These are phyloP conservation scores for Drosophila subobscura DNA, from an alignment of 1,140 invertebrate genomes.

Conservation along the genomic window DNA sequence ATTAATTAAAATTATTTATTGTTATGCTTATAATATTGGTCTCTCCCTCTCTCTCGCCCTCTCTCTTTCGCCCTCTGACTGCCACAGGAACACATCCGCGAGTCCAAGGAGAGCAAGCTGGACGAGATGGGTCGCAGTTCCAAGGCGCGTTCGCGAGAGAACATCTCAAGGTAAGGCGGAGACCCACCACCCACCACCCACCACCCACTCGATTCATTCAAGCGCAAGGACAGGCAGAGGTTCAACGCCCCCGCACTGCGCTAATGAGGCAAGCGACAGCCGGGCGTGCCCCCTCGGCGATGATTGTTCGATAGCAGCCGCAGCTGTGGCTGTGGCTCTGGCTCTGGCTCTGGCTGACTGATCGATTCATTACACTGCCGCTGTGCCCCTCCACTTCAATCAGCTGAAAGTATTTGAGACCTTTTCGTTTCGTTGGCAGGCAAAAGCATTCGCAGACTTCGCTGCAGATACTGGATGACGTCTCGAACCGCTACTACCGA, in stretches of 20 bases:
- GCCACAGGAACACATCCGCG: constrained; percentile 90
- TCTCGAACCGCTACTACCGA: constrained; percentile 78
- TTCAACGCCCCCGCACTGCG: neutral
- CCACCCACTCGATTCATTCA: neutral
- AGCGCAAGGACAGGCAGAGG: neutral
- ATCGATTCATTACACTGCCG: neutral
- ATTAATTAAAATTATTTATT: constrained; percentile 76
- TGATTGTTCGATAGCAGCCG: neutral
- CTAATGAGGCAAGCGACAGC: neutral
- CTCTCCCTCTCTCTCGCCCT: neutral
- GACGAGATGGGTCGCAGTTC: constrained; percentile 87
- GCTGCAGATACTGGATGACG: constrained; percentile 80
- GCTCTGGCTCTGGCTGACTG: neutral
- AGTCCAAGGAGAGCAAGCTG: constrained; percentile 90
- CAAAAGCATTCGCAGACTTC: constrained; percentile 82
- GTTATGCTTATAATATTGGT: constrained; percentile 57
- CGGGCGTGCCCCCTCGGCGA: too few relatives aligned
- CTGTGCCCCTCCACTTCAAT: too few relatives aligned
- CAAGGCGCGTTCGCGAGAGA: constrained; percentile 79
- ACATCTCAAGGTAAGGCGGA: constrained; percentile 79
- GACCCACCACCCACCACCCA: neutral
- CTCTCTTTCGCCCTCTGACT: constrained; percentile 11
- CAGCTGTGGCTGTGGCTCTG: neutral
- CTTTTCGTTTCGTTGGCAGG: constrained; percentile 19
- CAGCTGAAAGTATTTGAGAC: too few relatives aligned